These are phyloP conservation scores for Crossaster papposus DNA, from an alignment of 53 echinoderm and acorn worm genomes.

Conservation along the genomic window DNA sequence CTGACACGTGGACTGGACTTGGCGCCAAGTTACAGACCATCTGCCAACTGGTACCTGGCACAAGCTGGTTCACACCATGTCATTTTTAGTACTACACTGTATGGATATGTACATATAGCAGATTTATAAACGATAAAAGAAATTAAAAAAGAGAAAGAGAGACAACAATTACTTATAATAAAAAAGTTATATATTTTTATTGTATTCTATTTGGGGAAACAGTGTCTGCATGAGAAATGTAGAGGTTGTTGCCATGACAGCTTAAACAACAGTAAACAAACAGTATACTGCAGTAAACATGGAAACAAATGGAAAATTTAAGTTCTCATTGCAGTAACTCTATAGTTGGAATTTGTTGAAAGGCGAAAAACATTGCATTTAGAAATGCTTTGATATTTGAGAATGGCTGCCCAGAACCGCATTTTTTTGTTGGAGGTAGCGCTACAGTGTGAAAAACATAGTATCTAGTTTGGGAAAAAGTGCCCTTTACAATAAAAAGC, in stretches of 20 bases:
- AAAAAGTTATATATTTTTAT: conserved; percentile 64
- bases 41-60: not conserved
- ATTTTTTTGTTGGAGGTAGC: no score
- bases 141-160: not conserved
- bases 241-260: not conserved
- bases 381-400: no score
- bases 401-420: no score
- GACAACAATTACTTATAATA: conserved; percentile 44
- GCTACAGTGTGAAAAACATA: no score
- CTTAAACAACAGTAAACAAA: not conserved
- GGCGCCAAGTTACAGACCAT: not conserved
- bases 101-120: conserved; percentile 64
- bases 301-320: not conserved
- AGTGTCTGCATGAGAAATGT: conserved; percentile 8
- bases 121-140: conserved; percentile 35
- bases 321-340: no score
- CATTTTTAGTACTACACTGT: conserved; percentile 57
- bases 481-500: no score
- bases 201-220: conserved; percentile 54
- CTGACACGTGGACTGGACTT: conserved; percentile 18
- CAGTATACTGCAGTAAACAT: not conserved
- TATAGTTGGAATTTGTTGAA: no score
- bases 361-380: no score
- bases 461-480: no score
- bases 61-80: conserved; percentile 3